phyloP scores from a whole-genome alignment of 2,888 invertebrate species.

The Apodemia duryi region DNA sequence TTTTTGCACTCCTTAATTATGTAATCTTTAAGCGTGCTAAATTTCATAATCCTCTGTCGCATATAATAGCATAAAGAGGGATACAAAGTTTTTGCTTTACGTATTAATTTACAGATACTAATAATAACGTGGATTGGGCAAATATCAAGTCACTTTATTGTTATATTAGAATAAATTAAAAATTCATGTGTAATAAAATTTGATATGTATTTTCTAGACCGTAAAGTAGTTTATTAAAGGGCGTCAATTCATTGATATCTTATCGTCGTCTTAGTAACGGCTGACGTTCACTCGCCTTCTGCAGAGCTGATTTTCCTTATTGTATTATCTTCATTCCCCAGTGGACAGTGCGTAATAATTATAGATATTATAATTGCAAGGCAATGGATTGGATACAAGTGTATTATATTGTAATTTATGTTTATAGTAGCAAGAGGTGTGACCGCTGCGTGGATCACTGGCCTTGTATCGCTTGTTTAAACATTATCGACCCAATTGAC shows the following conservation, averaged over 20 bases:
- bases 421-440: slow-evolving; percentile 35
- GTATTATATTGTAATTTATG: slow-evolving; percentile 32
- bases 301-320: slow-evolving; percentile 41
- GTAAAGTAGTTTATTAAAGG: neutral
- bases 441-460: slow-evolving; percentile 46
- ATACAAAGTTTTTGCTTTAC: too few relatives aligned
- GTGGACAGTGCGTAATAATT: slow-evolving; percentile 24
- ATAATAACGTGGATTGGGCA: slow-evolving; percentile 2
- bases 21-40: too few relatives aligned
- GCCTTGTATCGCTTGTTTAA: slow-evolving; percentile 56
- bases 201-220: neutral
- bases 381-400: slow-evolving; percentile 35
- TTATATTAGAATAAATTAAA: slow-evolving; percentile 5
- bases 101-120: neutral
- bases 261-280: slow-evolving; percentile 50
- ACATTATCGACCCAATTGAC: slow-evolving; percentile 49
- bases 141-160: neutral
- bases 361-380: slow-evolving; percentile 21
- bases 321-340: slow-evolving; percentile 36
- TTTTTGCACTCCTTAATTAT: too few relatives aligned
- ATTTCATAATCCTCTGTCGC: too few relatives aligned
- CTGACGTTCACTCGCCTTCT: slow-evolving; percentile 42
- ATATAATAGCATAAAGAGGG: too few relatives aligned
- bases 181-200: neutral
- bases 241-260: slow-evolving; percentile 37